These are phyloP conservation scores for Bujurquina vittata DNA, from an alignment of 2,113 vertebrate genomes.

Conservation along the genomic window DNA sequence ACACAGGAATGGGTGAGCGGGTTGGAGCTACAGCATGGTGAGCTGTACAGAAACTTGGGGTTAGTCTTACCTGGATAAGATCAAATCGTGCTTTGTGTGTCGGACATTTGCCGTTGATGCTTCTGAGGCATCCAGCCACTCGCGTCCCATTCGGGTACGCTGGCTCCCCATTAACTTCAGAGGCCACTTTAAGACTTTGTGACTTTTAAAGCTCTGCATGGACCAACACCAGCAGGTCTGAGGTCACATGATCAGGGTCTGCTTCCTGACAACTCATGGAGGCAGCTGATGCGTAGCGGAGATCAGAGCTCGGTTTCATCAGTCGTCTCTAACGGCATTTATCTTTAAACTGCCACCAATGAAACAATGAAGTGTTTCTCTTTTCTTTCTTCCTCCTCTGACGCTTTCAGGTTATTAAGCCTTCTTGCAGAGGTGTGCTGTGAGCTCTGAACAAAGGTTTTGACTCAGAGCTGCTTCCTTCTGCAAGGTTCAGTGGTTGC, in stretches of 20 bases:
- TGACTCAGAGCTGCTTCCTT: background rate
- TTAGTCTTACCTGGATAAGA: background rate
- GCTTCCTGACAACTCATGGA: no score
- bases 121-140: no score
- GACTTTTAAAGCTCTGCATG: background rate
- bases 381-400: background rate
- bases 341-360: accelerated
- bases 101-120: no score
- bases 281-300: background rate
- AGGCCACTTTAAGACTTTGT: background rate
- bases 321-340: background rate
- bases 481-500: background rate
- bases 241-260: background rate
- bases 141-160: background rate
- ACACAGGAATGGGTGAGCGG: no score
- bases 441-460: no score
- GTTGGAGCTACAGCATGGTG: no score
- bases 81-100: background rate
- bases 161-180: background rate
- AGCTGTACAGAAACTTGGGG: no score
- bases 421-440: background rate
- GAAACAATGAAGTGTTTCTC: background rate
- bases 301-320: background rate
- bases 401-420: background rate
- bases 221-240: background rate